Evolutionary conservation across 2,888 invertebrate species (phyloP), one percentile per base, ranked within the genome.

Genomic region (Prosopocoilus inquinatus): DNA sequence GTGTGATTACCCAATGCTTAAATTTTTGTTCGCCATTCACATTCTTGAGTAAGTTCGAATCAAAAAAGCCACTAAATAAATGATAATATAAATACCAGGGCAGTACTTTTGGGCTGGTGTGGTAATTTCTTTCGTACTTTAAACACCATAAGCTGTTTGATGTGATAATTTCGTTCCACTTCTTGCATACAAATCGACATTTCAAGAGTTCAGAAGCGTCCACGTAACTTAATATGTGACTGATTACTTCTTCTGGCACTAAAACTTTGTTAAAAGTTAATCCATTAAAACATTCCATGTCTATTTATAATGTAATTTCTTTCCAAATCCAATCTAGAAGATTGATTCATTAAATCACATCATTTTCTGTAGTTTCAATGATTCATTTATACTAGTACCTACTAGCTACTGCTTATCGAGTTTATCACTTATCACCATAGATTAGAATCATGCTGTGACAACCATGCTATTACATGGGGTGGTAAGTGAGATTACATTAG

Each of bases 21-120:
- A 73, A 68, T 1, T 71, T 65, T 1, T 76, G 49, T 67, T 78
- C 64, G 0, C 82, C 83, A 56, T 78, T 81, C 53, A 78, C 76
- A 71, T 84, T 83, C 63, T 74, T 77, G 33, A 84, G 46, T 11
- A 83, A 65, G 68, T 83, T 83, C 33, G 65, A 75, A 43, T 74
- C 71, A 53, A 82, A 80, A 3, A 76, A 73, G 52, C 73, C 69
- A 3, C 69, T 58, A 58, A 78, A 78, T 38, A 79, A 75, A 7
- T 65, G 60, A 58, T 79, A 79, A 63, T 78, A 80, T 0, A 76
- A 69, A 32, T 70, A 68, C 79, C 79, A 80, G 1, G 76, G 72
- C 9, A 76, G 62, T 16, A 70, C 64, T 46, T 70, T 67, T 0
- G 70, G 63, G 41, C 72, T 65, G 3, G 62, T 62, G 32, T 60